Evolutionary conservation across 37 sponge, comb jelly and placozoan genomes (phyloP), one percentile per base, ranked within the genome.

Genomic region (Oscarella lobularis): DNA sequence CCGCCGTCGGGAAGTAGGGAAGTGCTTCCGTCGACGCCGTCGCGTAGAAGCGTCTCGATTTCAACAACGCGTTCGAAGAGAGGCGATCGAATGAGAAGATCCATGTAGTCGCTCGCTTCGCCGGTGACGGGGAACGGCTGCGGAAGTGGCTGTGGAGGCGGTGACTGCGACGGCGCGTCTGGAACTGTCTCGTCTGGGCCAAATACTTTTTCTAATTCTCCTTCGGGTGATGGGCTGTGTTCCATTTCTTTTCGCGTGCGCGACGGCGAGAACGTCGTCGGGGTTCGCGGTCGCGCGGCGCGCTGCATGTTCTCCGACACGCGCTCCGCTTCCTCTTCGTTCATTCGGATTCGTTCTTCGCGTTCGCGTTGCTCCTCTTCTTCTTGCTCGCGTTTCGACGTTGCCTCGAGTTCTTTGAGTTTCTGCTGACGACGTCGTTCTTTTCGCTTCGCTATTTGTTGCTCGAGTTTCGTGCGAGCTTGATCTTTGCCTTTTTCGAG

Each of bases 21-120:
- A 5, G 5, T 68, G 71, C 71, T 68, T 5, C 31, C 71, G 71
- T 68, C 71, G 29, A 20, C 30, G 29, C 75, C 75, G n/a, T 5
- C n/a, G 31, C 30, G 6, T 5, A 74, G 75, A 41, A 74, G 38
- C 20, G 9, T 31, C 55, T 74, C 75, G 66, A 74, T 74, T 31
- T 74, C 60, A 29, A 41, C 38, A 29, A 34, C 66, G 4, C 66
- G 75, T 34, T 74, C 66, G 75, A 35, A 74, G 54, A 74, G n/a
- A 29, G 75, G 54, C 60, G 75, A 74, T 20, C 14, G 9, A 20
- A 31, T 70, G n/a, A 70, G 27, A 14, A 70, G 37, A 27, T 29
- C 20, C 27, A 70, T 20, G 35, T 31, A 70, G 27, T 70, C 73
- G 14, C 27, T 20, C 37, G 32, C 27, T 14, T 48, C 14, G 9